A percentile compares a stretch with the other conserved stretches of the same genome.
These are phyloP conservation scores for Nothocercus nigrocapillus DNA, from an alignment of 2,113 vertebrate genomes.

Conservation along the genomic window DNA sequence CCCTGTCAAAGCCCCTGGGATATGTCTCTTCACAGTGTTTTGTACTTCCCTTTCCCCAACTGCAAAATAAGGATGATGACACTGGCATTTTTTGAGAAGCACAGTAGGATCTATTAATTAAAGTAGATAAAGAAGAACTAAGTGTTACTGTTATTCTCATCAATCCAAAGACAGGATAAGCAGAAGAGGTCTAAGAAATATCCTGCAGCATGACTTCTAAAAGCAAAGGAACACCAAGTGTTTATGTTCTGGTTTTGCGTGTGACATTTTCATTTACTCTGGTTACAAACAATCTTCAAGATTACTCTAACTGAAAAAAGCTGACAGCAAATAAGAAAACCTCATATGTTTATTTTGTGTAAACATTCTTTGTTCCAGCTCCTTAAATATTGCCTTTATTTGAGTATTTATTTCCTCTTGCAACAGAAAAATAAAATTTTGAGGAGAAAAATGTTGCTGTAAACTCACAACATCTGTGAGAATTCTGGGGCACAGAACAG, in stretches of 20 bases:
- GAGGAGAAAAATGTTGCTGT: neutral
- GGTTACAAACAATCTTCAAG: neutral
- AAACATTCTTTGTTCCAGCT: slow-evolving; percentile 6
- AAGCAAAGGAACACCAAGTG: neutral
- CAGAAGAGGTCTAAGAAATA: neutral
- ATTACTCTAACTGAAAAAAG: neutral
- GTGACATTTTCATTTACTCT: neutral
- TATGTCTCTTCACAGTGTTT: neutral
- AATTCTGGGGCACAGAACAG: neutral
- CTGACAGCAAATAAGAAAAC: neutral
- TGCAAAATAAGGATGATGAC: neutral
- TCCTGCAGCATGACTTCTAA: neutral
- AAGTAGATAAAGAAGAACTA: neutral
- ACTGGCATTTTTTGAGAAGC: neutral
- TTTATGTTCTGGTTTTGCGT: neutral
- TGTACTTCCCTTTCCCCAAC: neutral
- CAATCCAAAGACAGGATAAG: neutral
- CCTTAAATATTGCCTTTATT: neutral
- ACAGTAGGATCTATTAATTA: neutral
- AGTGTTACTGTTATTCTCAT: neutral
- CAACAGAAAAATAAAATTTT: neutral
- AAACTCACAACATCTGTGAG: neutral
- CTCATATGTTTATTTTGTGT: neutral
- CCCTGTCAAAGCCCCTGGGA: neutral
- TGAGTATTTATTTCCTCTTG: neutral